A percentile compares a stretch with the other conserved stretches of the same genome.
Conservation (phyloP, 2,888 invertebrate genomes). For the Bugulina stolonifera region DNA sequence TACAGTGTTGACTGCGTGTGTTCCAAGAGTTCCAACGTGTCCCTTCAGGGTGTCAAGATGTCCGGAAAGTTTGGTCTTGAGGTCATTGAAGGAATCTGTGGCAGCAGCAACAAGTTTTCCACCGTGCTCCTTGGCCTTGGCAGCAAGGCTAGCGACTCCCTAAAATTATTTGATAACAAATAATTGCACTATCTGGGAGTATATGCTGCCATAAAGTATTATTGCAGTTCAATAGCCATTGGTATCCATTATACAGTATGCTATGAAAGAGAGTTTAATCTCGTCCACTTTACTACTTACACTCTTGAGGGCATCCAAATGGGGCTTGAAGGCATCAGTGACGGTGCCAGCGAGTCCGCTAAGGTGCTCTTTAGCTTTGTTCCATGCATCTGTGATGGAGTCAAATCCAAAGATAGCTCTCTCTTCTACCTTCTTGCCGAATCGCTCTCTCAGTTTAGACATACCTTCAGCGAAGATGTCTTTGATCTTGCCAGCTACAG, state of each 20-base stretch:
- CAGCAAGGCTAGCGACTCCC: conserved; percentile 4
- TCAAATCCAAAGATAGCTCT: conserved; percentile 22
- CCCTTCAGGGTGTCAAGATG: conserved; percentile 20
- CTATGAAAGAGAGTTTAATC: no score
- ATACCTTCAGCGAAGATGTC: conserved; percentile 9
- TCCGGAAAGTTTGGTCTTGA: conserved; percentile 4
- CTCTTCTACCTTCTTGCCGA: conserved; percentile 21
- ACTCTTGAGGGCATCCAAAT: background rate
- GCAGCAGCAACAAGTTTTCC: conserved; percentile 10
- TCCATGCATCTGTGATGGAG: conserved; percentile 1
- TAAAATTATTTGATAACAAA: no score
- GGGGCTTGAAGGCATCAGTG: conserved; percentile 17
- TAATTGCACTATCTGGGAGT: no score
- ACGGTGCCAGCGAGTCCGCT: background rate
- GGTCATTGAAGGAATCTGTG: background rate
- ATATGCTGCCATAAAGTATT: no score
- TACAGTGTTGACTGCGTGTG: conserved; percentile 2
- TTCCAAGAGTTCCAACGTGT: conserved; percentile 1
- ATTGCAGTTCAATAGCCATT: no score
- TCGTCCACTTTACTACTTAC: background rate
- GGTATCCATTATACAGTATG: no score
- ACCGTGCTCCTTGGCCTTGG: conserved; percentile 7
- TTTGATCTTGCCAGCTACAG: conserved; percentile 3
- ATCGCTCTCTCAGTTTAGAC: conserved; percentile 10
- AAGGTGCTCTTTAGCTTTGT: background rate